These are phyloP conservation scores for Drosophila pandora DNA, from an alignment of 1,140 invertebrate species.

Conservation along the genomic window DNA sequence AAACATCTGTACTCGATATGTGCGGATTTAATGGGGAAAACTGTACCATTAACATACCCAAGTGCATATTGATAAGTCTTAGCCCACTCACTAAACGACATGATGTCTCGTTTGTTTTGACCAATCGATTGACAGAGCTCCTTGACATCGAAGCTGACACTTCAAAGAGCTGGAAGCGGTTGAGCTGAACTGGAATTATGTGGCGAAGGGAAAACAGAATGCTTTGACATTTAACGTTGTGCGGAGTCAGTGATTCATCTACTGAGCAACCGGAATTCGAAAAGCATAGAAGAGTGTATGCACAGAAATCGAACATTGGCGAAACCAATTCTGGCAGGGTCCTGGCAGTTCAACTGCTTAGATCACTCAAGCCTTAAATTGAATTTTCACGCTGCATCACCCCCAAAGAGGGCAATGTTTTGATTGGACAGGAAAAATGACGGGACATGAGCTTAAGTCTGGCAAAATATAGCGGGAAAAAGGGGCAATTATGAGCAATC, in stretches of 20 bases:
- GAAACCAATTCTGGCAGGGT: conserved; percentile 9
- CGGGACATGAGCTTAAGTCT: conserved; percentile 12
- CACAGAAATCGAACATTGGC: too few relatives aligned
- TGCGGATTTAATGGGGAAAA: conserved; percentile 35
- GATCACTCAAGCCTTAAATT: conserved; percentile 45
- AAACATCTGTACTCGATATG: conserved; percentile 29
- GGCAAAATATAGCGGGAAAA: conserved; percentile 1
- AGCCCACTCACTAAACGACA: neutral
- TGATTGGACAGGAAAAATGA: neutral
- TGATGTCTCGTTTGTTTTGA: conserved; percentile 32
- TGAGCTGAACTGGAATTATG: too few relatives aligned
- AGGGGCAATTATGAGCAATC: too few relatives aligned
- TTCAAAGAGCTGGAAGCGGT: conserved; percentile 12
- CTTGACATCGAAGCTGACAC: conserved; percentile 35
- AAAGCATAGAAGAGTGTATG: too few relatives aligned
- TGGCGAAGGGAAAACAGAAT: neutral
- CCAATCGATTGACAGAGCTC: conserved; percentile 24
- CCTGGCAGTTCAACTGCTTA: conserved; percentile 25
- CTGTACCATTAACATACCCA: conserved; percentile 35
- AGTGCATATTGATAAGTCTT: conserved; percentile 39
- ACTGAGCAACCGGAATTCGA: neutral
- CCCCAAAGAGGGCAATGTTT: conserved; percentile 27
- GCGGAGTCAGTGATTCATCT: conserved; percentile 14
- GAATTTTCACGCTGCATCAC: conserved; percentile 51
- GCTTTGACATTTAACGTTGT: neutral